Evolutionary conservation across 2,113 vertebrate genomes (phyloP), one percentile per base, ranked within the genome.

Genomic region (Tetraodon nigroviridis): DNA sequence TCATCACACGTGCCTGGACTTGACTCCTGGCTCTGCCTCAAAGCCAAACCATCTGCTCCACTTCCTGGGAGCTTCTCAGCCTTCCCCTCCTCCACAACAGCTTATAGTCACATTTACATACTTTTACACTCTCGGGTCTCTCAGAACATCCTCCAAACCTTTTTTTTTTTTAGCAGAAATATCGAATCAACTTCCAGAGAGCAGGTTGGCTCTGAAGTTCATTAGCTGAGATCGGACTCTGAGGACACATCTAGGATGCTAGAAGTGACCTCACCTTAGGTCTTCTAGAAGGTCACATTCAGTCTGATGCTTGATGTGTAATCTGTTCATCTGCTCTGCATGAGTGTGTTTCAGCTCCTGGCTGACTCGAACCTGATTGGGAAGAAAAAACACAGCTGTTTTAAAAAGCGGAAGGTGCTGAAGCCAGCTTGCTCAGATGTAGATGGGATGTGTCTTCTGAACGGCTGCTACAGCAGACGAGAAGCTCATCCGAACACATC

Each of bases 211-310:
- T 11, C 32, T 11, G 32, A 7, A 37, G 11, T 8, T 15, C 11
- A 15, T 44, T 17, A 6, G 42, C 14, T 44, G 14, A 37, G 32
- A 10, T 37, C 32, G 12, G 8, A 37, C 32, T 37, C 29, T 32
- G 29, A 10, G 29, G 29, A 7, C 29, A 32, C 44, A 45, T 16
- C 17, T 45, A n/a, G 8, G 14, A 16, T 45, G 17, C 5, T 45
- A 7, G 12, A 45, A 16, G 15, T n/a, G 44, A 54, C 91, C 91
- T 92, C 90, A 98, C 96, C 96, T 97, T 88, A 98, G 92, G 78
- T 98, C 96, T 78, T 98, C 96, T 61, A 98, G 92, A 58, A 98
- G 93, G 73, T 98, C 96, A 84, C 94, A 97, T 86, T 98, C 95
- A 67, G 93, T 90, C 85, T 98, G 96, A 83, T 98, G 95, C 82